A percentile compares a stretch with the other conserved stretches of the same genome.
These are phyloP conservation scores for Tetragonisca angustula DNA, from an alignment of 2,888 invertebrate species.

Conservation along the genomic window DNA sequence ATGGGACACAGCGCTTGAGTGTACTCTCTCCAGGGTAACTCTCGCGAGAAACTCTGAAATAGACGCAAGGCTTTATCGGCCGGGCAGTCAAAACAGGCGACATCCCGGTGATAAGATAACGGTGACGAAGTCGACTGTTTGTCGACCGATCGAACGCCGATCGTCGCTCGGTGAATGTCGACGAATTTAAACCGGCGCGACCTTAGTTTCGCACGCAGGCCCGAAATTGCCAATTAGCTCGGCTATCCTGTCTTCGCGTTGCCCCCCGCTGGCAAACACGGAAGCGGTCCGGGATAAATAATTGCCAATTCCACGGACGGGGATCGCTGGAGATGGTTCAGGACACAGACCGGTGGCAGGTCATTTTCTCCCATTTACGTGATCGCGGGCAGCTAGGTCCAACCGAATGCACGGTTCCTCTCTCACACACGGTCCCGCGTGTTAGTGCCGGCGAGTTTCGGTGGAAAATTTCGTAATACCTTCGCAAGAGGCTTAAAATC, in stretches of 20 bases:
- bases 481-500: conserved; percentile 25
- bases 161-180: not conserved
- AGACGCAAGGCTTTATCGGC: no score
- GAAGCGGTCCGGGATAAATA: conserved; percentile 73
- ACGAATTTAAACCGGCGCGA: conserved; percentile 52
- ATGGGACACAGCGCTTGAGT: no score
- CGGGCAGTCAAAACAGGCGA: no score
- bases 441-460: not conserved
- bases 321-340: conserved; percentile 51
- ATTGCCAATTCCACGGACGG: conserved; percentile 73
- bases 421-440: not conserved
- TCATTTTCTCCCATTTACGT: conserved; percentile 70
- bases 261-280: conserved; percentile 39
- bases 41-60: no score
- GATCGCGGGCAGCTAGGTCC: conserved; percentile 16
- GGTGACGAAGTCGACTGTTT: not conserved
- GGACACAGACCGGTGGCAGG: conserved; percentile 60
- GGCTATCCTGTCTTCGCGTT: conserved; percentile 65
- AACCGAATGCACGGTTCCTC: not conserved
- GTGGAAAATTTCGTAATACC: conserved; percentile 22
- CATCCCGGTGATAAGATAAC: conserved; percentile 43
- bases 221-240: conserved; percentile 75
- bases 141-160: conserved; percentile 10
- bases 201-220: conserved; percentile 51
- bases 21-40: no score